phyloP scores from a whole-genome alignment of 1,140 invertebrate genomes.

The Idris sp. region DNA sequence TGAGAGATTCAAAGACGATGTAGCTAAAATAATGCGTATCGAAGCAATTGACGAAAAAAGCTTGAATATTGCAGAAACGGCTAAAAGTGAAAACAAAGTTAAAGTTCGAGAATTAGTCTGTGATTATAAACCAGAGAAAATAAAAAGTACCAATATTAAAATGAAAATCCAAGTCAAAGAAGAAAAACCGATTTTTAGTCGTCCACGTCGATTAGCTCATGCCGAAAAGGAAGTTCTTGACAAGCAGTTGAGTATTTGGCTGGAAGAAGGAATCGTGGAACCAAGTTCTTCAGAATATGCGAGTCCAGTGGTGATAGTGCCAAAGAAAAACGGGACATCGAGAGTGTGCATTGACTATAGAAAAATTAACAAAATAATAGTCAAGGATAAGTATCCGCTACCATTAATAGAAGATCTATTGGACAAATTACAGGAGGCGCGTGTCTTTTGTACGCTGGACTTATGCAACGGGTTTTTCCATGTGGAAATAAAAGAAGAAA shows the following conservation, averaged over 20 bases:
- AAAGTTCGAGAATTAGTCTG: background rate
- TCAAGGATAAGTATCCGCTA: conserved; percentile 14
- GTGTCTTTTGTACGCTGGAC: conserved; percentile 13
- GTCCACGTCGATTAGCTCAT: background rate
- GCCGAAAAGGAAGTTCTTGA: conserved; percentile 2
- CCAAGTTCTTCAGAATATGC: conserved; percentile 14
- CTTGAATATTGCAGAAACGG: conserved; percentile 1
- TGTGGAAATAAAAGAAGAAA: background rate
- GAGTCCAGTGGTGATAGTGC: conserved; percentile 2
- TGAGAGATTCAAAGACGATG: background rate
- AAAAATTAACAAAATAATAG: conserved; percentile 7
- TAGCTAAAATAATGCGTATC: conserved; percentile 2
- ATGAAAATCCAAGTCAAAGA: conserved; percentile 2
- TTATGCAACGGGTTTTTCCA: conserved; percentile 21
- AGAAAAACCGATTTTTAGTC: conserved; percentile 2
- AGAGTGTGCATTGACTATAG: conserved; percentile 15
- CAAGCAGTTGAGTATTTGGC: conserved; percentile 1
- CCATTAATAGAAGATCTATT: conserved; percentile 8
- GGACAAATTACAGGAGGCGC: conserved; percentile 3
- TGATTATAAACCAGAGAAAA: conserved; percentile 2
- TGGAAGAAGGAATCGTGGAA: background rate
- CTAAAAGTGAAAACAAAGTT: background rate
- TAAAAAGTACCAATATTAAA: background rate
- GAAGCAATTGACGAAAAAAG: background rate
- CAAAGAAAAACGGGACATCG: conserved; percentile 4